Percentiles rank a stretch among this genome's conserved stretches.
These are phyloP conservation scores for Colletes latitarsis DNA, from an alignment of 1,140 invertebrate genomes.

Conservation along the genomic window DNA sequence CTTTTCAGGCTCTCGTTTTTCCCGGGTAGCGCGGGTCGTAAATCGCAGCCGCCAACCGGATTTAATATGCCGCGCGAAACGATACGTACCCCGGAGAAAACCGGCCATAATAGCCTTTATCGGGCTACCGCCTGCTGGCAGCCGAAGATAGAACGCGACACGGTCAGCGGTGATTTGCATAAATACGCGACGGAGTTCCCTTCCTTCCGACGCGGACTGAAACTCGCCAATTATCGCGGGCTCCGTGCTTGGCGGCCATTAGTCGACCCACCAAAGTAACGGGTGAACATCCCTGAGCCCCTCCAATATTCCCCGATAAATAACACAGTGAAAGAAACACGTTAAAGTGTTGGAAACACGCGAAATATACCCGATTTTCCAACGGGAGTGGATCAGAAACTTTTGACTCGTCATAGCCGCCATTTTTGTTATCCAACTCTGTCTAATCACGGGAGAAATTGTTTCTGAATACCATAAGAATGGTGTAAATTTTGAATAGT, in stretches of 20 bases:
- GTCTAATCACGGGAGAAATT: too few relatives aligned
- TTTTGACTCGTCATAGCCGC: too few relatives aligned
- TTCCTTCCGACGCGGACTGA: background rate
- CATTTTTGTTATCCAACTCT: too few relatives aligned
- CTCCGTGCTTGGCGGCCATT: background rate
- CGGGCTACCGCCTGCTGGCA: slow-evolving; percentile 12
- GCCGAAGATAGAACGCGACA: slow-evolving; percentile 12
- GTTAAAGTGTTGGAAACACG: too few relatives aligned
- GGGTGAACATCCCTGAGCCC: background rate
- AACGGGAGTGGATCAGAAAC: too few relatives aligned
- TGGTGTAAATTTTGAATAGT: too few relatives aligned
- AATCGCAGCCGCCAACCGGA: background rate
- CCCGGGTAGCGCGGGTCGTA: background rate
- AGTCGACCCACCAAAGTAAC: slow-evolving; percentile 2
- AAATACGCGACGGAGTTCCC: slow-evolving; percentile 7
- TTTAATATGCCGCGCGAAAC: background rate
- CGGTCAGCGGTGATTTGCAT: slow-evolving; percentile 30
- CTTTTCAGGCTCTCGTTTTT: background rate
- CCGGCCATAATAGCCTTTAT: slow-evolving; percentile 13
- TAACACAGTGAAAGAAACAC: too few relatives aligned
- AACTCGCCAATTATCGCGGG: slow-evolving; percentile 28
- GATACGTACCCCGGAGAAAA: background rate
- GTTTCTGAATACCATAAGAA: too few relatives aligned
- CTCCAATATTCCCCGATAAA: too few relatives aligned
- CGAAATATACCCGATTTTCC: too few relatives aligned